Base-by-base conservation (phyloP, 2,797 vertebrate species). In the Echiichthys vipera region DNA sequence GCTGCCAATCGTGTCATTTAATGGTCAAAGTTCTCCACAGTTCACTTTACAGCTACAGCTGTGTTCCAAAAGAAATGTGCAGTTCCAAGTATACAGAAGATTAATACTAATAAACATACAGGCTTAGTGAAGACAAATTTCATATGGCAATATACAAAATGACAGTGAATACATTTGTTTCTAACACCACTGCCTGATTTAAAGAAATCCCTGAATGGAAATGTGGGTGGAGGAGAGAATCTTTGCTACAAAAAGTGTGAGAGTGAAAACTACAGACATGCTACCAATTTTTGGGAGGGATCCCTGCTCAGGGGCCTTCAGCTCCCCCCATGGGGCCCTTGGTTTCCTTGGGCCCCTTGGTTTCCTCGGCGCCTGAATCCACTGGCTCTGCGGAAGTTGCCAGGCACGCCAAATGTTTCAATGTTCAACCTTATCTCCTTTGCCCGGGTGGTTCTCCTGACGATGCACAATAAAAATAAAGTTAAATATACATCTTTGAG, bases 401-500 rank as follows among this genome's bases (percentile, higher is more conserved):
- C 98, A 0, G 97, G 97, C 2, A 98, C 96, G 0, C 98, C 98
- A 0, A 99, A 99, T 0, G 98, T 99, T 93, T 99, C 98, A 0
- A 98, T 96, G 20, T 99, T 99, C 68, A 99, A 89, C 86, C 98
- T 99, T 75, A 97, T 96, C 73, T 99, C 98, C 69, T 99, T 97
- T 0, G 97, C 98, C 98, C 98, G 99, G 0, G 98, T 98, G 36
- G 96, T 98, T 61, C 97, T 95, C 84, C 98, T 98, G 37, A 84
- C 90, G 83, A 77, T 1, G 8, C 12, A 49, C 11, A 14, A 2
- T 3, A 42, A 29, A 17, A 20, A 10, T 30, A 42, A 34, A 7
- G 7, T 0, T n/a, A 18, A 37, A 65, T 5, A 5, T 18, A 22
- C 1, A 8, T 7, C 24, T 29, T 20, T 25, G 2, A 22, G 2